Evolutionary conservation across 1,140 invertebrate species (phyloP).

Genomic region (Brachionus calyciflorus): DNA sequence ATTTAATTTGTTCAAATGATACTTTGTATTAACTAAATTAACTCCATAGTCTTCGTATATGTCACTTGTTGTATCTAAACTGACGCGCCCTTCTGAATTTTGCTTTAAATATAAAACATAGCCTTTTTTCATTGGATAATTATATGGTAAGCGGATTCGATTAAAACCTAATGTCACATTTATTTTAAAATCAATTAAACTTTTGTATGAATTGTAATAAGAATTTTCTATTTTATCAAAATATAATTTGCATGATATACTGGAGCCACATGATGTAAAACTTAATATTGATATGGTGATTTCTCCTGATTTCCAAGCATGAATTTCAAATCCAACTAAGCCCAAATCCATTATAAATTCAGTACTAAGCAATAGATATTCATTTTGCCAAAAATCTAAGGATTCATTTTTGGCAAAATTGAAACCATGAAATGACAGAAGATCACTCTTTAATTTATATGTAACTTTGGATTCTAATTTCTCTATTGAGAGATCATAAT

Average conservation of each 20-base stretch:
- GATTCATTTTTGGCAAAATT: neutral
- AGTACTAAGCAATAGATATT: neutral
- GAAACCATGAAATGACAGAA: neutral
- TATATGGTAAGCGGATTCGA: neutral
- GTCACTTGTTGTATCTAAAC: neutral
- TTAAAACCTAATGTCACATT: neutral
- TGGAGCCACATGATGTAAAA: neutral
- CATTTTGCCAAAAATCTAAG: neutral
- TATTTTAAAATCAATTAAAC: neutral
- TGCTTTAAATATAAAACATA: neutral
- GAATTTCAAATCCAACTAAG: constrained; percentile 1
- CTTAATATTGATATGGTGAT: neutral
- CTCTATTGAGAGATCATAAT: neutral
- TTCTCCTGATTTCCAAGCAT: neutral
- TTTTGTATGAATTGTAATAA: neutral
- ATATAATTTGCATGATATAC: neutral
- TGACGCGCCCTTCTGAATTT: neutral
- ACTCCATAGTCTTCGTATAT: neutral
- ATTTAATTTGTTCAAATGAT: neutral
- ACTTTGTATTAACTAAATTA: neutral
- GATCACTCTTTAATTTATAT: neutral
- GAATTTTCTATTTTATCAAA: neutral
- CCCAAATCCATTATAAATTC: neutral
- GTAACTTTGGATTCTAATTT: neutral
- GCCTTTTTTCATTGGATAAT: neutral